Percentiles rank a stretch among this genome's conserved stretches.
Evolutionary conservation across 2,888 invertebrate species (phyloP).

Genomic region (Clitarchus hookeri): DNA sequence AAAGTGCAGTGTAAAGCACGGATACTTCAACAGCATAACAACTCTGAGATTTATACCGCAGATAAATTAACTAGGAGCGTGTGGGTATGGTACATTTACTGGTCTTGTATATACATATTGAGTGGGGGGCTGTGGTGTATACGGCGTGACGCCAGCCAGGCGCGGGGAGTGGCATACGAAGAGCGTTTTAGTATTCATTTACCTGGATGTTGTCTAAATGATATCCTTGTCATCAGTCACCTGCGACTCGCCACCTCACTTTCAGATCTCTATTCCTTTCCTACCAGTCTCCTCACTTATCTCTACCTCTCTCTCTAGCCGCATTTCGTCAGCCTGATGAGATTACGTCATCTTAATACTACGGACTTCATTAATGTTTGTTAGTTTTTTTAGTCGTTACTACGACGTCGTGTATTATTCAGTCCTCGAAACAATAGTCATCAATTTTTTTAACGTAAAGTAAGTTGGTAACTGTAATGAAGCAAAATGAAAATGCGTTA

Average conservation of each 20-base stretch:
- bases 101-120: not conserved
- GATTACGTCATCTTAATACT: not conserved
- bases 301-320: not conserved
- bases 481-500: not conserved
- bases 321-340: not conserved
- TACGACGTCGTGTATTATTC: no score
- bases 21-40: constrained; percentile 37
- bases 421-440: not conserved
- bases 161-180: not conserved
- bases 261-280: not conserved
- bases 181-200: not conserved
- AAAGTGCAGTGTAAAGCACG: constrained; percentile 39
- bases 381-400: not conserved
- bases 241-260: not conserved
- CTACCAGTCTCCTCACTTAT: not conserved
- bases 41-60: constrained; percentile 34
- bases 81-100: not conserved
- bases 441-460: not conserved
- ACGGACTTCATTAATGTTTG: not conserved
- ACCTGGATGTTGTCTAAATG: constrained; percentile 18
- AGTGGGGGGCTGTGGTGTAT: not conserved
- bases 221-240: constrained; percentile 8
- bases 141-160: not conserved
- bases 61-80: constrained; percentile 30
- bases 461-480: not conserved